Evolutionary conservation across 2,113 vertebrate species (phyloP).

Genomic region (Campylomormyrus tamandua): DNA sequence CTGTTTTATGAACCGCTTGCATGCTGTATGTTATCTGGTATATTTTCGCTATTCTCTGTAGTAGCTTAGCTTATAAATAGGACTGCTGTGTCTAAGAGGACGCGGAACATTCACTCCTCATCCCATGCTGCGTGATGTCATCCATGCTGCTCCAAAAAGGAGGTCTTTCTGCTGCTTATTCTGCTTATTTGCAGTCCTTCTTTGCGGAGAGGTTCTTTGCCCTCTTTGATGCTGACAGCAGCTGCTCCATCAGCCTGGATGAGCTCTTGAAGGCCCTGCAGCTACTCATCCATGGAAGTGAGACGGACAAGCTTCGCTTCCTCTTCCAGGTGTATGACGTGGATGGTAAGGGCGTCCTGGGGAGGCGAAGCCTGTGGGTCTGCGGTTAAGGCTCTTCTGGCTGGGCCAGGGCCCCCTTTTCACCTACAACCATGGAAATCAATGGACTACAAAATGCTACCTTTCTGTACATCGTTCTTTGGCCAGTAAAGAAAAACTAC

Average conservation of each 20-base stretch:
- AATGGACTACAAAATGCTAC: not conserved
- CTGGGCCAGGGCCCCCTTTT: not conserved
- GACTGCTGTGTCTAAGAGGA: not conserved
- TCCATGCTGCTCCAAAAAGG: not conserved
- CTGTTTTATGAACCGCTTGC: not conserved
- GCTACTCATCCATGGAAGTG: conserved; percentile 64
- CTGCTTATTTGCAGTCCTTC: conserved; percentile 64
- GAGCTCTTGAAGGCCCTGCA: conserved; percentile 71
- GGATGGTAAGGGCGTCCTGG: conserved; percentile 61
- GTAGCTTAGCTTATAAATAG: not conserved
- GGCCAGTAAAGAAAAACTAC: not conserved
- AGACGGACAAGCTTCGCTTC: conserved; percentile 76
- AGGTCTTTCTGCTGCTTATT: not conserved
- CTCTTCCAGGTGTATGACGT: conserved; percentile 84
- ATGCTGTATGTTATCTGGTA: not conserved
- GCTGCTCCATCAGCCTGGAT: conserved; percentile 71
- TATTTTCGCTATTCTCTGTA: not conserved
- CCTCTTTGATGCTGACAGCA: conserved; percentile 73
- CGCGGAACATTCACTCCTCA: not conserved
- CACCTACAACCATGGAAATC: not conserved
- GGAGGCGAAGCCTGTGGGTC: not conserved
- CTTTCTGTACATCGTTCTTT: not conserved
- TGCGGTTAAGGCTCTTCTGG: not conserved
- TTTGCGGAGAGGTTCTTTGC: conserved; percentile 82
- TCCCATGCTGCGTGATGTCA: not conserved